phyloP scores from a whole-genome alignment of 2,113 vertebrate genomes.

The Sterrhoptilus dennistouni region DNA sequence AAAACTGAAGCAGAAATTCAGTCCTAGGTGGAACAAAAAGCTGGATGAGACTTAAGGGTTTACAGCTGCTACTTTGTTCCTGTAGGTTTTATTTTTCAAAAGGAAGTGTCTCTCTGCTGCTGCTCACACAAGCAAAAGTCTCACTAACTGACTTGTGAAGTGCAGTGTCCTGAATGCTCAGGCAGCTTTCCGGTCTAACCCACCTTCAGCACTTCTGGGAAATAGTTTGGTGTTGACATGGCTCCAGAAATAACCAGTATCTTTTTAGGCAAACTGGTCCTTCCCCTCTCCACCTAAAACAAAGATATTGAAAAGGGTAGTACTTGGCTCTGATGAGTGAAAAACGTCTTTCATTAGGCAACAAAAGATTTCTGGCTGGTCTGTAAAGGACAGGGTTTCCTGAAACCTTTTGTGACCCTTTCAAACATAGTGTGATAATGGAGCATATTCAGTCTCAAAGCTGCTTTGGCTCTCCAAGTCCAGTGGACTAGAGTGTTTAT shows the following conservation, averaged over 20 bases:
- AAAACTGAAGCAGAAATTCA: neutral
- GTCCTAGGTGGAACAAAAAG: neutral
- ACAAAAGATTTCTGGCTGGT: constrained; percentile 50
- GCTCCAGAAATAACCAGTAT: neutral
- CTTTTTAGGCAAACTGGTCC: neutral
- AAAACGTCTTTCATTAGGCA: constrained; percentile 51
- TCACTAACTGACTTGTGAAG: neutral
- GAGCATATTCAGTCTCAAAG: constrained; percentile 34
- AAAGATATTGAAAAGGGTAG: constrained; percentile 30
- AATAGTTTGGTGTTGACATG: constrained; percentile 8
- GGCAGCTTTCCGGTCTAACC: neutral
- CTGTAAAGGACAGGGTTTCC: neutral
- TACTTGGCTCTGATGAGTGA: constrained; percentile 40
- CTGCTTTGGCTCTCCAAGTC: constrained; percentile 8
- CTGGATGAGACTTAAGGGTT: neutral
- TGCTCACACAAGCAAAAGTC: neutral
- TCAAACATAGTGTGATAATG: constrained; percentile 15
- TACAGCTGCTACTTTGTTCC: neutral
- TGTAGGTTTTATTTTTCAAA: neutral
- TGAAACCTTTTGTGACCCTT: constrained; percentile 20
- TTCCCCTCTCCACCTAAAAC: neutral
- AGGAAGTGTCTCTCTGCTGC: neutral
- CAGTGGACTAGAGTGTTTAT: constrained; percentile 24
- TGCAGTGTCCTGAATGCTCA: neutral
- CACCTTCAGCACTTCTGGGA: constrained; percentile 5